phyloP scores from a whole-genome alignment of 2,888 invertebrate genomes.

The Hemithea aestivaria region DNA sequence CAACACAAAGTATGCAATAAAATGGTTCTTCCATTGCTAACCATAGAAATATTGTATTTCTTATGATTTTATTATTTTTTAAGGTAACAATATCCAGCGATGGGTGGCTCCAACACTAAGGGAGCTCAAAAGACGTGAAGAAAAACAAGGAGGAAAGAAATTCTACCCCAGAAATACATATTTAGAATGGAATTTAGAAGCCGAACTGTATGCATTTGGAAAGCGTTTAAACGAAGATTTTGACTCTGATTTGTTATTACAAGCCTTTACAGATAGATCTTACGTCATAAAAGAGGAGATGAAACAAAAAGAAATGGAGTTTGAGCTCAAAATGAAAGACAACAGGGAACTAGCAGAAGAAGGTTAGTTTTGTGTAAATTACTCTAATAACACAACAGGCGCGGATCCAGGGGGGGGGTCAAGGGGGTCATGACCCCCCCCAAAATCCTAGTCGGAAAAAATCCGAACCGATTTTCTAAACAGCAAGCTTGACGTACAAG shows the following conservation, averaged over 20 bases:
- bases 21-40: no score
- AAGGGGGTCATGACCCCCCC: no score
- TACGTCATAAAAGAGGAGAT: constrained; percentile 86
- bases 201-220: constrained; percentile 93
- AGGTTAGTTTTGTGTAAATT: constrained; percentile 55
- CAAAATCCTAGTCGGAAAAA: no score
- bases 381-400: neutral
- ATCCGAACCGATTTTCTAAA: no score
- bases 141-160: constrained; percentile 79
- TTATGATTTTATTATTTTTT: constrained; percentile 14
- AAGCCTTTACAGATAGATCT: constrained; percentile 89
- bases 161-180: constrained; percentile 78
- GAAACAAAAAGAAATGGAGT: constrained; percentile 84
- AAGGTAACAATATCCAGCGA: constrained; percentile 72
- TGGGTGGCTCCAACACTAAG: constrained; percentile 85
- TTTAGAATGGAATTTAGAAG: constrained; percentile 92
- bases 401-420: no score
- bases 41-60: no score
- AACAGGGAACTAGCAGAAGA: constrained; percentile 83
- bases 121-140: constrained; percentile 79
- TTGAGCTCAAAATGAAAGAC: constrained; percentile 81
- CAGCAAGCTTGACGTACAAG: no score
- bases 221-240: constrained; percentile 92
- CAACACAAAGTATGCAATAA: constrained; percentile 45
- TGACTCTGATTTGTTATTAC: constrained; percentile 82